Evolutionary conservation across 1,140 invertebrate species (phyloP), one percentile per base, ranked within the genome.

Genomic region (Trialeurodes vaporariorum): DNA sequence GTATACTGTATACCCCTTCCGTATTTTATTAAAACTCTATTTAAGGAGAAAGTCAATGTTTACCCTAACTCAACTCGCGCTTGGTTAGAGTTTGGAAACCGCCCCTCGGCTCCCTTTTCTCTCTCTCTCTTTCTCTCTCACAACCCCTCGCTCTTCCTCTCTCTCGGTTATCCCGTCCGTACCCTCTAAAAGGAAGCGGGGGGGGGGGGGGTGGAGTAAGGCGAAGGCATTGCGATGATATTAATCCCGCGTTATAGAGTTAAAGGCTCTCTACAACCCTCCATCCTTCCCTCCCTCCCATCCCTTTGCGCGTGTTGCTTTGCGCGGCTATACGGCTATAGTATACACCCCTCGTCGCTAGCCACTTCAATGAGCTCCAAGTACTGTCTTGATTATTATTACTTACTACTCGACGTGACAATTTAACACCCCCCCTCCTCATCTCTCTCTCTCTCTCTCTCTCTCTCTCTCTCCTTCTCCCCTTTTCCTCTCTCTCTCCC

Each of bases 371-470:
- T 49, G 34, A 49, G 34, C 34, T 49, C 34, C 34, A 49, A 49
- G 34, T 49, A 49, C 34, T 49, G 34, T 49, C n/a, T n/a, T 49
- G 34, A 49, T 49, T 5, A 49, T 49, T 49, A 49, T 49, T 49
- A 49, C 34, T 49, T 49, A 49, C 34, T 17, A 49, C 34, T 49
- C 34, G 34, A 49, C 17, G 34, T 49, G 58, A 61, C 26, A 61
- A 26, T 27, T 63, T 59, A 67, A 59, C 63, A 64, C 49, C 25
- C 59, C 66, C 17, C 58, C 62, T 70, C 61, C 25, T 59, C 49
- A 25, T 49, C 59, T 60, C 63, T 40, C 13, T 58, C 61, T 58
- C 58, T 63, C 5, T 63, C 23, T 65, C 26, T 63, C 59, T 59
- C 49, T 60, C 26, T 65, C 63, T 23, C 65, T 34, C 21, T 40